phyloP scores from a whole-genome alignment of 2,113 vertebrate species.

The Lichenostomus cassidix region DNA sequence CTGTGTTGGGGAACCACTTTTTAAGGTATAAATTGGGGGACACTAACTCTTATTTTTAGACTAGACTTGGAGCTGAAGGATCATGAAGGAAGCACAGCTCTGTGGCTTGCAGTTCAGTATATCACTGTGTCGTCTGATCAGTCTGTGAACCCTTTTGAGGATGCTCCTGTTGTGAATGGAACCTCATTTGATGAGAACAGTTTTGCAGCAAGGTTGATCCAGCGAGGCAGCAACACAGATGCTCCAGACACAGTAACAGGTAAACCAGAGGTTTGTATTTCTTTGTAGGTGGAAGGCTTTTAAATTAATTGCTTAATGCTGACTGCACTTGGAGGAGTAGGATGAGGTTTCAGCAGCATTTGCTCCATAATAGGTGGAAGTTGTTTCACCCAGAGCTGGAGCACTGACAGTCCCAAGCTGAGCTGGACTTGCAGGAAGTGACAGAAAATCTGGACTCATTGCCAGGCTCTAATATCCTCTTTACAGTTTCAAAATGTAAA shows the following conservation, averaged over 20 bases:
- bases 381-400: background rate
- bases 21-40: background rate
- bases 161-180: constrained; percentile 88
- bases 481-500: background rate
- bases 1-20: background rate
- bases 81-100: constrained; percentile 93
- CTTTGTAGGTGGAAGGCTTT: background rate
- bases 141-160: constrained; percentile 94
- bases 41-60: constrained; percentile 68
- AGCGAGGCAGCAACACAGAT: constrained; percentile 91
- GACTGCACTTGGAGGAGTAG: background rate
- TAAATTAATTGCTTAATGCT: background rate
- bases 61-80: constrained; percentile 94
- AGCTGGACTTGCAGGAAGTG: background rate
- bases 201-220: constrained; percentile 92
- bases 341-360: background rate
- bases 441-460: background rate
- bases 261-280: constrained; percentile 69
- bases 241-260: constrained; percentile 87
- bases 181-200: constrained; percentile 96
- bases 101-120: constrained; percentile 95
- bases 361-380: background rate
- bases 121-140: constrained; percentile 89
- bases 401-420: background rate
- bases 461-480: background rate